Evolutionary conservation across 2,113 vertebrate species (phyloP), one percentile per base, ranked within the genome.

Genomic region (Psettodes erumei): DNA sequence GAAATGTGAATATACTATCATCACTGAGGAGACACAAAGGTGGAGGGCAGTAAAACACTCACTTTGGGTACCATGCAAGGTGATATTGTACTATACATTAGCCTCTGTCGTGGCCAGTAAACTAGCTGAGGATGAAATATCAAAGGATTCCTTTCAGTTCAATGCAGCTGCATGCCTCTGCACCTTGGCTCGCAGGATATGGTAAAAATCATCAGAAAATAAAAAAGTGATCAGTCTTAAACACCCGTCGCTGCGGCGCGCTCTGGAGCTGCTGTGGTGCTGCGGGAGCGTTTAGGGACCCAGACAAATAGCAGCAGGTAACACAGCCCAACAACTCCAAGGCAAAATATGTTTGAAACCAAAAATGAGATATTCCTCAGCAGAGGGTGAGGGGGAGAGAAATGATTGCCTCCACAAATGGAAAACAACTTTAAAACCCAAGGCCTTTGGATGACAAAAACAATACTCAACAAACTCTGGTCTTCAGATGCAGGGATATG

Each of bases 131-230:
- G 38, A 40, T 35, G 77, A 55, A 33, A 67, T 48, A 58, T 54
- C 12, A 16, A 81, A 56, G 55, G 66, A 74, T 74, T 86, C 37
- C 50, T 71, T 56, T 79, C 62, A 55, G 81, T 33, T 69, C 72
- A 50, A 71, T 43, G 43, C 45, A 85, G 86, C 83, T 87, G 87
- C 84, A 80, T 83, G 80, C 77, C 83, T 86, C 76, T 83, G 79
- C 65, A 75, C 54, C 75, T 66, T 76, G 89, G 86, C 80, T 79
- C 19, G 38, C 53, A 75, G 63, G 48, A 70, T 72, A 75, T 18
- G 4, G 64, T 54, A 9, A 66, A 54, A 69, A 47, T n/a, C n/a
- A n/a, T n/a, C n/a, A n/a, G 48, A 33, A 48, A 50, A 63, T 47
- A 37, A 42, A 40, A 40, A 21, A 54, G 48, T 25, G 27, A 70